Conservation (phyloP, 2,888 invertebrate species). For the Augochlorella aurata region DNA sequence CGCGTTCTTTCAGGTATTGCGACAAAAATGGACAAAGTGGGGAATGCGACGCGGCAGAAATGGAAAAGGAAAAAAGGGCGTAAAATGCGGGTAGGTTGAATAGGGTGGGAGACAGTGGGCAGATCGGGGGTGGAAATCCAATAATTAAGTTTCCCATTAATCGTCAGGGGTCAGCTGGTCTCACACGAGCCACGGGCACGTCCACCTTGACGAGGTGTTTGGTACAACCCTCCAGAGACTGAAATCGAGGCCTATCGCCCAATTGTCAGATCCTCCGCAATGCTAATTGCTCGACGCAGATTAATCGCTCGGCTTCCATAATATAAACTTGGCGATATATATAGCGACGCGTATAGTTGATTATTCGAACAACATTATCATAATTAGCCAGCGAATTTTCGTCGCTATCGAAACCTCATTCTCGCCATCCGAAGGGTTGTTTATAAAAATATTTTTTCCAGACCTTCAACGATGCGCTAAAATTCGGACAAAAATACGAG, state of each 20-base stretch:
- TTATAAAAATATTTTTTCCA: too few relatives aligned
- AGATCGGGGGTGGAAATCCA: slow-evolving; percentile 49
- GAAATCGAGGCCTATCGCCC: slow-evolving; percentile 47
- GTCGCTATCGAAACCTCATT: background rate
- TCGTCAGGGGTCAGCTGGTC: slow-evolving; percentile 76
- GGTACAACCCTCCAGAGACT: slow-evolving; percentile 52
- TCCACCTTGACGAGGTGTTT: slow-evolving; percentile 62
- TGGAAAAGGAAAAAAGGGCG: background rate
- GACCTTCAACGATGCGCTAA: background rate
- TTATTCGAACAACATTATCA: background rate
- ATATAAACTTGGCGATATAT: slow-evolving; percentile 2
- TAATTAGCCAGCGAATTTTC: background rate
- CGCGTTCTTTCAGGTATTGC: too few relatives aligned
- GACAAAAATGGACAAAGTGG: background rate
- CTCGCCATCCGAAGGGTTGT: background rate
- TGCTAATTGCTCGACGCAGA: slow-evolving; percentile 46
- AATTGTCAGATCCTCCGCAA: slow-evolving; percentile 46
- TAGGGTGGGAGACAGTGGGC: background rate
- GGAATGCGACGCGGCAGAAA: background rate
- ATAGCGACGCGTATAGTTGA: background rate
- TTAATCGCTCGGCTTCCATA: slow-evolving; percentile 46
- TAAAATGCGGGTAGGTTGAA: background rate
- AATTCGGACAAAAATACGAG: too few relatives aligned
- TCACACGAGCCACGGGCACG: slow-evolving; percentile 67
- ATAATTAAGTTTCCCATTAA: slow-evolving; percentile 80